phyloP scores from a whole-genome alignment of 2,797 vertebrate genomes.

The Sparidentex hasta region DNA sequence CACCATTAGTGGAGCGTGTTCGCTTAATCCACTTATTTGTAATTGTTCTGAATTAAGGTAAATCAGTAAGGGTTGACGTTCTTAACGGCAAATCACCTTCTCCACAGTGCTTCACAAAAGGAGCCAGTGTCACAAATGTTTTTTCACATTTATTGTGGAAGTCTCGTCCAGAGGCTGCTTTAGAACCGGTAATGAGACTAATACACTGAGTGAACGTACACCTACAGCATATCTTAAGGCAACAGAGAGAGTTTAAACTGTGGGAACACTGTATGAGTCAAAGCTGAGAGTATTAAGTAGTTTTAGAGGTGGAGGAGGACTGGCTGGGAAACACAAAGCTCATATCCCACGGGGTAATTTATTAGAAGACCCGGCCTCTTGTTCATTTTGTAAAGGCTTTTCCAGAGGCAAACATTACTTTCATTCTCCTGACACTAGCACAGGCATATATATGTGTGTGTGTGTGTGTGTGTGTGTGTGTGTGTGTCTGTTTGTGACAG shows the following conservation, averaged over 20 bases:
- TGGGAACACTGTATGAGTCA: constrained; percentile 58
- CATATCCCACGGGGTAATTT: constrained; percentile 74
- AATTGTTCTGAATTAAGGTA: neutral
- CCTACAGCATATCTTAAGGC: constrained; percentile 54
- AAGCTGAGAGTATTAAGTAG: constrained; percentile 65
- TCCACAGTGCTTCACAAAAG: neutral
- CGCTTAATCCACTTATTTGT: neutral
- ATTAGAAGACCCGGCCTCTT: constrained; percentile 74
- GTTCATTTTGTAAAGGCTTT: constrained; percentile 78
- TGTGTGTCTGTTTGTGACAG: constrained; percentile 21
- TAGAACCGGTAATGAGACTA: constrained; percentile 22
- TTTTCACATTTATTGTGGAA: constrained; percentile 2
- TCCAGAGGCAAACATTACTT: constrained; percentile 79
- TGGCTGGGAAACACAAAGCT: constrained; percentile 69
- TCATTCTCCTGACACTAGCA: constrained; percentile 71
- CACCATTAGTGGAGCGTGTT: neutral
- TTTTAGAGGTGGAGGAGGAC: constrained; percentile 67
- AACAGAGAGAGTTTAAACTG: constrained; percentile 61
- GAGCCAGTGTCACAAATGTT: constrained; percentile 5
- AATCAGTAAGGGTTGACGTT: constrained; percentile 1
- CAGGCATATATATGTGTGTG: constrained; percentile 35
- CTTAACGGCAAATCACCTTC: constrained; percentile 2
- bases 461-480: constrained; percentile 34
- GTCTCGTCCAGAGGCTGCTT: constrained; percentile 30
- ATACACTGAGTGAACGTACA: constrained; percentile 44